Base-by-base conservation (phyloP, 2,113 vertebrate species). In the Ameiurus melas region DNA sequence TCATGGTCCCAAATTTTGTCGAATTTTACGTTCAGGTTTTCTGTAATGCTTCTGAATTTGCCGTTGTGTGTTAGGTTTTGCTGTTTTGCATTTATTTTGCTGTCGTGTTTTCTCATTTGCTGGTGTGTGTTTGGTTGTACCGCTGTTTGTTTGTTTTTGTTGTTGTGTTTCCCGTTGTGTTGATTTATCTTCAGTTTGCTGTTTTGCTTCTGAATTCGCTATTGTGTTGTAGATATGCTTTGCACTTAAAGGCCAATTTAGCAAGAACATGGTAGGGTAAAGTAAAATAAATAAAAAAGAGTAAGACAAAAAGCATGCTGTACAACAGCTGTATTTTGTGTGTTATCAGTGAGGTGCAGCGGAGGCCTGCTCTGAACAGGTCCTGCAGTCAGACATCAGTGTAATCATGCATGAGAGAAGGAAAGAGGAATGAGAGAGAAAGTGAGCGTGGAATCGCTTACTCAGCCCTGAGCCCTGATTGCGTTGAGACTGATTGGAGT, bases 401-500 rank as follows among this genome's bases (percentile, higher is more conserved):
- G 79, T 87, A 87, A 83, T 89, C 20, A 86, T 57, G 64, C 33
- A 71, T 39, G 58, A 86, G 22, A 86, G 60, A 79, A 51, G 5
- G 22, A 86, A 33, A 78, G 66, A 64, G 25, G 36, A 58, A 25
- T 3, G 57, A 64, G 60, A 25, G 39, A 71, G 77, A 70, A 81
- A 51, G 83, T 47, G 77, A 75, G 85, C 16, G 3, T 55, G 16
- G 36, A 12, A 85, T 86, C 75, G 86, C 83, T 39, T 82, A 55
- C 51, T 84, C 86, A 71, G 83, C 30, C 36, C 53, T 85, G 70
- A 83, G 78, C 89, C 27, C 75, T 90, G 90, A 89, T 87, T 90
- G 87, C 90, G 62, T 85, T 89, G 43, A 85, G 88, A 75, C 85
- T 89, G 88, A 90, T 90, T 89, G 82, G 87, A 89, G 86, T 75